A percentile compares a stretch with the other conserved stretches of the same genome.
phyloP scores from a whole-genome alignment of 2,888 invertebrate genomes.

The Cephus pulcher region DNA sequence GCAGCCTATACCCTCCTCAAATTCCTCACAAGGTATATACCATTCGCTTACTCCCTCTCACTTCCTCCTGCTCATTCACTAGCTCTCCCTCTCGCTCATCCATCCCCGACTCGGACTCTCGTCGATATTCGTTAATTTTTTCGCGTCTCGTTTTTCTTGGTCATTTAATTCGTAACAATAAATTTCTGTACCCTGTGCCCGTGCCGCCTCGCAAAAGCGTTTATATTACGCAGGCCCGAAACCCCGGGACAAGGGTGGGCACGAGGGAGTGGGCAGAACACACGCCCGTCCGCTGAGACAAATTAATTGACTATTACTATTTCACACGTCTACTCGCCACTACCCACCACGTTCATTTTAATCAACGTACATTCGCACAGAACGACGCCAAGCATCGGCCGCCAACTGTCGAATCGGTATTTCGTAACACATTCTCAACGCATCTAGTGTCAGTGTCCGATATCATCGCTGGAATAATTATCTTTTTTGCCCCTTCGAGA shows the following conservation, averaged over 20 bases:
- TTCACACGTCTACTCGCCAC: slow-evolving; percentile 23
- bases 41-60: not conserved
- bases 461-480: not conserved
- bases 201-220: slow-evolving; percentile 22
- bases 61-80: not conserved
- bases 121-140: slow-evolving; percentile 13
- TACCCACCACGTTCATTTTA: slow-evolving; percentile 11
- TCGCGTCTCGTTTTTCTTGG: slow-evolving; percentile 18
- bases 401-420: slow-evolving; percentile 16
- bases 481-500: not conserved
- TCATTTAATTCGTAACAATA: slow-evolving; percentile 1
- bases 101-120: slow-evolving; percentile 8
- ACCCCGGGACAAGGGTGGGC: slow-evolving; percentile 20
- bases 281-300: slow-evolving; percentile 27
- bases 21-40: slow-evolving; percentile 3
- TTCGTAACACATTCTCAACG: slow-evolving; percentile 7
- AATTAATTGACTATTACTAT: slow-evolving; percentile 32
- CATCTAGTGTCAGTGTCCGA: not conserved
- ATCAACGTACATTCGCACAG: slow-evolving; percentile 22
- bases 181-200: slow-evolving; percentile 11
- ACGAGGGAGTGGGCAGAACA: slow-evolving; percentile 17
- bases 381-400: slow-evolving; percentile 9
- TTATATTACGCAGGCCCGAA: slow-evolving; percentile 19
- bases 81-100: not conserved
- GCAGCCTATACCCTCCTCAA: slow-evolving; percentile 9